Evolutionary conservation across 2,113 vertebrate genomes (phyloP), one percentile per base, ranked within the genome.

Genomic region (Stigmatopora nigra): DNA sequence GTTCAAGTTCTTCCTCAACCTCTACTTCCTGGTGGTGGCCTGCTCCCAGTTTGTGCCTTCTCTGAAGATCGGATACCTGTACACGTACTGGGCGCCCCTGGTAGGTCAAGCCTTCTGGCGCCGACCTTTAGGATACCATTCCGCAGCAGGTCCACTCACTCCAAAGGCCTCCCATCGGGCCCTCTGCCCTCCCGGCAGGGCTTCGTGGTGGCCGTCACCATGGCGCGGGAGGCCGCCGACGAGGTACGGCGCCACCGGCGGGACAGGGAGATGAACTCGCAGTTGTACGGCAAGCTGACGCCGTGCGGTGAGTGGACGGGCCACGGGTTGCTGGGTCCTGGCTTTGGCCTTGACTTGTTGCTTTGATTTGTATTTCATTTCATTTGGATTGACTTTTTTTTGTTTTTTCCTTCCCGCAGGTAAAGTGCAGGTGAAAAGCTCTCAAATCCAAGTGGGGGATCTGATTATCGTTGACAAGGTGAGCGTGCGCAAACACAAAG

Each of bases 1-100:
- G 81, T 99, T 99, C 93, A 99, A 98, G 92, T 96, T 99, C 92
- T 99, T 99, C 92, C 91, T 99, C 90, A 99, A 99, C 82, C 92
- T 99, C 77, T 99, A 98, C 90, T 99, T 98, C 79, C 92, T 99
- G 88, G 83, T 98, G 66, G 95, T 98, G 68, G 93, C 96, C 84
- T 98, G 94, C 81, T 98, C 96, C 31, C 97, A 99, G 89, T 98
- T 98, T 62, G 86, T 93, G 61, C 92, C 96, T 38, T 93, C 94
- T 17, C 72, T 99, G 88, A 98, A 98, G 83, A 98, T 98, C 65
- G 96, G 97, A 79, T 98, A 96, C 84, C 88, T 99, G 84, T 99
- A 99, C 90, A 99, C 97, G 0, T 99, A 99, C 89, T 98, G 97
- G 97, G 95, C 94, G 51, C 97, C 97, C 71, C 89, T 99, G 94